Conservation (phyloP, 2,888 invertebrate genomes). For the Andrena flavipes region DNA sequence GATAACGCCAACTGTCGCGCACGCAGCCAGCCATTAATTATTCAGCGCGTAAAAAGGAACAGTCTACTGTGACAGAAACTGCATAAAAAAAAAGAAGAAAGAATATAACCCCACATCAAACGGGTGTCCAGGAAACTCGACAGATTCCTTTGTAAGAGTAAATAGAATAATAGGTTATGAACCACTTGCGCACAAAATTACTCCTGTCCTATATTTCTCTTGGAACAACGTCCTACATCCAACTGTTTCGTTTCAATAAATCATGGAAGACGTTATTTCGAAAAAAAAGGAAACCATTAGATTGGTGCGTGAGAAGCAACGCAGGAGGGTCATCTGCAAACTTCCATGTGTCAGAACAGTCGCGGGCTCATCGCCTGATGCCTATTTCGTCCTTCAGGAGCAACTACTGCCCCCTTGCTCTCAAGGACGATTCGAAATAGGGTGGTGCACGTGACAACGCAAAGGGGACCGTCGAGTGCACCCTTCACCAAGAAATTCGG, state of each 20-base stretch:
- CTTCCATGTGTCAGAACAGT: constrained; percentile 50
- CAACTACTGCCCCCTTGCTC: constrained; percentile 5
- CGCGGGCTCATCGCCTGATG: constrained; percentile 35
- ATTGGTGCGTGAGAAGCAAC: constrained; percentile 21
- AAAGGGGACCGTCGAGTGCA: constrained; percentile 38
- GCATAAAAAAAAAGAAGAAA: too few relatives aligned
- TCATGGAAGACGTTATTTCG: not conserved
- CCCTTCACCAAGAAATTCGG: constrained; percentile 53
- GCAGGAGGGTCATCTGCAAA: constrained; percentile 23
- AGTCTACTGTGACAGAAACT: not conserved
- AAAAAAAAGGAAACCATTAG: not conserved
- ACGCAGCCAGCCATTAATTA: constrained; percentile 14
- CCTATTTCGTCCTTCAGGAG: constrained; percentile 45
- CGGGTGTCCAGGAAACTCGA: not conserved
- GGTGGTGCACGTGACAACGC: constrained; percentile 61
- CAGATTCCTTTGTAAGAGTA: too few relatives aligned
- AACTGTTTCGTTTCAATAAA: not conserved
- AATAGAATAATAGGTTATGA: too few relatives aligned
- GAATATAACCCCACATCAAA: not conserved
- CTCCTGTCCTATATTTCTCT: too few relatives aligned
- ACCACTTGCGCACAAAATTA: too few relatives aligned
- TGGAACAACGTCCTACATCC: not conserved
- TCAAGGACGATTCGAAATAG: constrained; percentile 47
- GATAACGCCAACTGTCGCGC: constrained; percentile 31
- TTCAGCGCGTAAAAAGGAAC: not conserved